These are phyloP conservation scores for Campoplex nolae DNA, from an alignment of 2,888 invertebrate genomes.

Conservation along the genomic window DNA sequence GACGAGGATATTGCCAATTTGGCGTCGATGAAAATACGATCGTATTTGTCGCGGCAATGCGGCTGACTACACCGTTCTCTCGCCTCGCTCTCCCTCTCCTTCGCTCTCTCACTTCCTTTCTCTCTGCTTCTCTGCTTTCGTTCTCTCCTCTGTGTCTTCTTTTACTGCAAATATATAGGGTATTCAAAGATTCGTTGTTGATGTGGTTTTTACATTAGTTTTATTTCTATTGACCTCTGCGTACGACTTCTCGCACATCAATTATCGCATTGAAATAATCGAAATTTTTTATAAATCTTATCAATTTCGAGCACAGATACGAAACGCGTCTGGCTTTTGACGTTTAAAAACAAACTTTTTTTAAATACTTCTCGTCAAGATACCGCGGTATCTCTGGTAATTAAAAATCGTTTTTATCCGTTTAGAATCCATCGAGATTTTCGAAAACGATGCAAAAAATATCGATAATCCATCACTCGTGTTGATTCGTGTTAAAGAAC, in stretches of 20 bases:
- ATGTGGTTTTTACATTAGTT: neutral
- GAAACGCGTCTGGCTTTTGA: too few species aligned
- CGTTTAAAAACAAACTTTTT: too few species aligned
- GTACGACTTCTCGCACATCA: neutral
- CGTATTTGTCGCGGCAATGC: constrained; percentile 81
- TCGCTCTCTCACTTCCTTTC: constrained; percentile 43
- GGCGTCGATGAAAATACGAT: constrained; percentile 85
- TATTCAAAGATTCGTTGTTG: neutral
- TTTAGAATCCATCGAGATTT: neutral
- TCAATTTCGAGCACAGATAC: too few species aligned
- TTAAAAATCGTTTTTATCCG: too few species aligned
- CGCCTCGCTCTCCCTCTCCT: constrained; percentile 18
- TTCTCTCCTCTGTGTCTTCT: constrained; percentile 8
- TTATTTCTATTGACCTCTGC: neutral
- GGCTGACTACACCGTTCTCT: constrained; percentile 68
- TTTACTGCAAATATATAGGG: constrained; percentile 28
- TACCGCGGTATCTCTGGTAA: too few species aligned
- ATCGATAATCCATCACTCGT: neutral
- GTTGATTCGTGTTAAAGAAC: neutral
- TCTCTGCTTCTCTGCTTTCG: constrained; percentile 28
- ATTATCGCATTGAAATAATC: too few species aligned
- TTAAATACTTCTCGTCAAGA: too few species aligned
- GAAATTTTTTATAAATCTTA: too few species aligned
- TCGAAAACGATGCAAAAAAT: neutral
- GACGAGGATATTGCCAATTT: constrained; percentile 85